Conservation (phyloP, 2,113 vertebrate genomes). For the Dipodomys ordii region DNA sequence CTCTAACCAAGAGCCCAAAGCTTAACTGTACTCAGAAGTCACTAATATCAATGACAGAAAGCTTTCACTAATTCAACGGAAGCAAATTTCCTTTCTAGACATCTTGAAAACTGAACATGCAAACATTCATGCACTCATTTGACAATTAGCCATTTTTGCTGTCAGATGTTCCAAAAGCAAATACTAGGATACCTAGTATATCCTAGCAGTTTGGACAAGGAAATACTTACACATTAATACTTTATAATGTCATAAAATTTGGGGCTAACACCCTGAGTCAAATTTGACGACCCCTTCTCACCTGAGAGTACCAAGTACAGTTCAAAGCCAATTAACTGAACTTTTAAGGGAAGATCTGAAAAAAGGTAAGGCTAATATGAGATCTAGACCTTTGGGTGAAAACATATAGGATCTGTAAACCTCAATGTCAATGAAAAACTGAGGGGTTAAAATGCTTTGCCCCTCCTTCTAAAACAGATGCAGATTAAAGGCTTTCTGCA, state of each 20-base stretch:
- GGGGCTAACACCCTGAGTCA: slow-evolving; percentile 60
- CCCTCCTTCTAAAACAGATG: slow-evolving; percentile 79
- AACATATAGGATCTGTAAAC: slow-evolving; percentile 52
- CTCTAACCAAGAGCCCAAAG: slow-evolving; percentile 56
- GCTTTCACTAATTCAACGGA: slow-evolving; percentile 45
- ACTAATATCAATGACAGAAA: slow-evolving; percentile 37
- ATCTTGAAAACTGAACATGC: slow-evolving; percentile 49
- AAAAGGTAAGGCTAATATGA: slow-evolving; percentile 47
- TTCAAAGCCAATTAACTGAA: slow-evolving; percentile 55
- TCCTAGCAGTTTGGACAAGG: slow-evolving; percentile 14
- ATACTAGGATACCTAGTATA: slow-evolving; percentile 35
- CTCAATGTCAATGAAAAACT: slow-evolving; percentile 53
- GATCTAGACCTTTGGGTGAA: slow-evolving; percentile 74
- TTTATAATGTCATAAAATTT: slow-evolving; percentile 51
- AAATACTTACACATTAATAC: slow-evolving; percentile 67
- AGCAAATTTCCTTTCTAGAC: slow-evolving; percentile 61
- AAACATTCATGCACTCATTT: slow-evolving; percentile 33
- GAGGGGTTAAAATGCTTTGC: slow-evolving; percentile 56
- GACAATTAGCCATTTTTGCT: slow-evolving; percentile 59
- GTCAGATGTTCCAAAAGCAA: slow-evolving; percentile 61
- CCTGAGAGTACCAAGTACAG: slow-evolving; percentile 25
- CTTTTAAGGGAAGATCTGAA: slow-evolving; percentile 46
- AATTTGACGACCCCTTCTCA: slow-evolving; percentile 49
- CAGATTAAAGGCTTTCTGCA: slow-evolving; percentile 82
- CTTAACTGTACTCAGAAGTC: slow-evolving; percentile 58